Evolutionary conservation across 2,113 vertebrate species (phyloP).

Genomic region (Sarotherodon lohbergeri): DNA sequence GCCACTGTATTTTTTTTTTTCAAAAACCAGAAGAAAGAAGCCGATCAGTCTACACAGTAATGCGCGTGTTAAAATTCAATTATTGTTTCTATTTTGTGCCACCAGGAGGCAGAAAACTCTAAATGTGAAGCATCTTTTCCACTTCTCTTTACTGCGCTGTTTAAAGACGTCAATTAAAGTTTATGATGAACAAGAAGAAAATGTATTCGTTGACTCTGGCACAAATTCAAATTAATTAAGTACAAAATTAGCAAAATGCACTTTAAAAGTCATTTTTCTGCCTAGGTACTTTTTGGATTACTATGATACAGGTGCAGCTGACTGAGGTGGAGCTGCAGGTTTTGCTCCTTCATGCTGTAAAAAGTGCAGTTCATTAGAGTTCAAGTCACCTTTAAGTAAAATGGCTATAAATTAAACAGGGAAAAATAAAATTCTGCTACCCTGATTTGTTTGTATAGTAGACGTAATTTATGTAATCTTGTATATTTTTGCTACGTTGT

Average conservation of each 20-base stretch:
- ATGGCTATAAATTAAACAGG: background rate
- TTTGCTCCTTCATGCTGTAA: background rate
- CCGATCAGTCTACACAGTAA: background rate
- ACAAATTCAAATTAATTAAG: background rate
- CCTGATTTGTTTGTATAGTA: background rate
- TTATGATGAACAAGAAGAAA: background rate
- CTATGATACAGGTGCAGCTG: background rate
- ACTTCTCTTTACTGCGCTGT: background rate
- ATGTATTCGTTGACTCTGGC: background rate
- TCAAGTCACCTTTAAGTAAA: background rate
- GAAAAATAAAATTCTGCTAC: background rate
- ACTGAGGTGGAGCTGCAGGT: rapidly evolving
- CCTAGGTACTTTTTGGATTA: background rate
- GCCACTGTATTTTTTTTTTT: background rate
- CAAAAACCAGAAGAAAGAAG: background rate
- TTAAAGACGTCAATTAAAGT: background rate
- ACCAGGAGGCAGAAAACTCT: constrained; percentile 14
- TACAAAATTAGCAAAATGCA: background rate
- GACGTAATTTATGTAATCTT: background rate
- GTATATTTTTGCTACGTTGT: background rate
- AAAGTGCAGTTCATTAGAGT: background rate
- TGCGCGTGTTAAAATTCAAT: background rate
- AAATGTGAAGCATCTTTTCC: background rate
- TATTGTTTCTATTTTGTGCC: background rate
- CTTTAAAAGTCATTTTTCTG: background rate